Base-by-base conservation (phyloP, 2,113 vertebrate species). In the Corythornis vintsioides region DNA sequence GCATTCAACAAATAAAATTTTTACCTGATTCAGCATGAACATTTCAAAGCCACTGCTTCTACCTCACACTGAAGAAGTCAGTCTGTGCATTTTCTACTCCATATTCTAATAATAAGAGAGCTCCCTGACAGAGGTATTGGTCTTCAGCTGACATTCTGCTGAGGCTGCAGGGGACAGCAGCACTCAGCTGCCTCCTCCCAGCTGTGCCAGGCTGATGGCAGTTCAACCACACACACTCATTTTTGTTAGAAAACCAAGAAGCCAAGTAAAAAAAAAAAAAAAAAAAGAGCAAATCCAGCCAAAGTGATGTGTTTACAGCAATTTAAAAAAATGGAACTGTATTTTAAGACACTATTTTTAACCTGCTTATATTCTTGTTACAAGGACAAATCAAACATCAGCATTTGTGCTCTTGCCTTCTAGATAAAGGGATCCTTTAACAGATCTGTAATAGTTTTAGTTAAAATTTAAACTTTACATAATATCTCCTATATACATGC, bases 91-190 rank as follows among this genome's bases (percentile, higher is more conserved):
- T 57, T 94, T 88, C 59, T 63, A 28, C 76, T 60, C 88, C 7
- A 11, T 57, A 55, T 70, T 92, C 42, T 28, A 57, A 87, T 93
- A 88, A 28, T 38, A 38, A 38, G 38, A 86, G 83, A 86, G 60
- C 47, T 82, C 55, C 56, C 31, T 56, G 66, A 90, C 65, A 87
- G 94, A 93, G 92, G 75, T 15, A 59, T 45, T 48, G 52, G 74
- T 88, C 92, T 93, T 90, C 72, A 78, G 55, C 84, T 76, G 89
- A 79, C 65, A 84, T 92, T 95, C 29, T 94, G 73, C 80, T 92
- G 92, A 90, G 85, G 33, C 57, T 3, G 21, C 73, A 63, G 53
- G 59, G 50, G 9, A 28, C 33, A 60, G 57, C 31, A 86, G 28
- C 71, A 64, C 35, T 63, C 85, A 93, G 90, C 90, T 94, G 86